Evolutionary conservation across 2,113 vertebrate genomes (phyloP).

Genomic region (Phyllostomus hastatus): DNA sequence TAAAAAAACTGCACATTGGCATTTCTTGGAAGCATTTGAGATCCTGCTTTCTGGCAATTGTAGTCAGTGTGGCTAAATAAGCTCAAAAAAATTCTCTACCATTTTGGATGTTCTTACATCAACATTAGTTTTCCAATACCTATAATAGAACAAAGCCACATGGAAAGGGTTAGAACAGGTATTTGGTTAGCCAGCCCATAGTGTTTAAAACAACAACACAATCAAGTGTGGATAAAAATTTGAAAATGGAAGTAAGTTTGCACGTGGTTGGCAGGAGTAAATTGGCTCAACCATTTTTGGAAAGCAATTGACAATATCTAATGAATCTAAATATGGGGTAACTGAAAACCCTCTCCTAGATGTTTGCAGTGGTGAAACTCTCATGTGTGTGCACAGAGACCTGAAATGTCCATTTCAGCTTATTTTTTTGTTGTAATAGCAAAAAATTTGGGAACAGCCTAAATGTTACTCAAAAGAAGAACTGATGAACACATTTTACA

Average conservation of each 20-base stretch:
- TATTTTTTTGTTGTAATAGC: neutral
- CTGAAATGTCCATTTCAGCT: neutral
- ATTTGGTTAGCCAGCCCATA: neutral
- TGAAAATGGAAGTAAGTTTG: neutral
- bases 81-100: neutral
- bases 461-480: neutral
- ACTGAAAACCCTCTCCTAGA: neutral
- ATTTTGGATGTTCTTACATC: neutral
- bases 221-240: neutral
- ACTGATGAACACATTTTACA: neutral
- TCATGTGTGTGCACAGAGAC: neutral
- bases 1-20: neutral
- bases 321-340: neutral
- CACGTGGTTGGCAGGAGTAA: neutral
- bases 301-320: neutral
- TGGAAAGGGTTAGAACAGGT: neutral
- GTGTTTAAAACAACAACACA: neutral
- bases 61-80: neutral
- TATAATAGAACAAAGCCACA: neutral
- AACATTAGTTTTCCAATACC: neutral
- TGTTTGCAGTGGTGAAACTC: neutral
- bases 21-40: neutral
- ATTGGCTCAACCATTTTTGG: neutral
- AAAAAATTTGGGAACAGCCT: neutral
- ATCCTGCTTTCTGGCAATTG: neutral